Conservation (phyloP, 1,140 invertebrate genomes). For the Drosophila mojavensis region DNA sequence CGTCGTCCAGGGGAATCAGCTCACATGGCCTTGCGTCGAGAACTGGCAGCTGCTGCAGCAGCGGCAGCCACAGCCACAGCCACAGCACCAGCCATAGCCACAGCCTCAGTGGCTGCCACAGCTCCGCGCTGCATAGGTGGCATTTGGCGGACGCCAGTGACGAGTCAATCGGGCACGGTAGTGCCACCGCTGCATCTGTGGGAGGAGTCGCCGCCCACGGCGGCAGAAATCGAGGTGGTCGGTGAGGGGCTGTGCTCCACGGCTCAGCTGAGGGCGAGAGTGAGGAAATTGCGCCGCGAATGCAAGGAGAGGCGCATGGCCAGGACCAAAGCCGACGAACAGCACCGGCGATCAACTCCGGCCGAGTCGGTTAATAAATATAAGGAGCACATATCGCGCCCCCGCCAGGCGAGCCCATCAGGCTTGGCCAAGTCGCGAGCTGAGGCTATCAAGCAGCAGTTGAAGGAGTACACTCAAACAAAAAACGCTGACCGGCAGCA, state of each 20-base stretch:
- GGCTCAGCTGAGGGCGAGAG: conserved; percentile 5
- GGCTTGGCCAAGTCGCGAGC: background rate
- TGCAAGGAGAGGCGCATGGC: conserved; percentile 7
- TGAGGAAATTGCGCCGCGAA: conserved; percentile 21
- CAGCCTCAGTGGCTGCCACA: conserved; percentile 28
- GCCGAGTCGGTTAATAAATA: too few relatives aligned
- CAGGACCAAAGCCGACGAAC: background rate
- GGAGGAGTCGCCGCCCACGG: too few relatives aligned
- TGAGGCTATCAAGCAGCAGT: background rate
- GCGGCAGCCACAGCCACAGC: too few relatives aligned
- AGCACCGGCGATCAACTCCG: too few relatives aligned
- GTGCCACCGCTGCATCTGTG: background rate
- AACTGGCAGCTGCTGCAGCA: conserved; percentile 38
- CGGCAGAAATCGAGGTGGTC: too few relatives aligned
- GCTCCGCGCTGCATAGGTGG: conserved; percentile 24
- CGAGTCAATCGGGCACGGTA: background rate
- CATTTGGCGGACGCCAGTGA: conserved; percentile 33
- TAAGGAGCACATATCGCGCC: too few relatives aligned
- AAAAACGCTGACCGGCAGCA: background rate
- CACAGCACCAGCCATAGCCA: too few relatives aligned
- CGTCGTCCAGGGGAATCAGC: background rate
- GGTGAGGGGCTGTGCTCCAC: background rate
- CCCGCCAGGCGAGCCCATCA: too few relatives aligned
- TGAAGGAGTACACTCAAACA: background rate
- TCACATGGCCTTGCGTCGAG: conserved; percentile 21